Base-by-base conservation (phyloP, 2,888 invertebrate species). In the Blomia tropicalis region DNA sequence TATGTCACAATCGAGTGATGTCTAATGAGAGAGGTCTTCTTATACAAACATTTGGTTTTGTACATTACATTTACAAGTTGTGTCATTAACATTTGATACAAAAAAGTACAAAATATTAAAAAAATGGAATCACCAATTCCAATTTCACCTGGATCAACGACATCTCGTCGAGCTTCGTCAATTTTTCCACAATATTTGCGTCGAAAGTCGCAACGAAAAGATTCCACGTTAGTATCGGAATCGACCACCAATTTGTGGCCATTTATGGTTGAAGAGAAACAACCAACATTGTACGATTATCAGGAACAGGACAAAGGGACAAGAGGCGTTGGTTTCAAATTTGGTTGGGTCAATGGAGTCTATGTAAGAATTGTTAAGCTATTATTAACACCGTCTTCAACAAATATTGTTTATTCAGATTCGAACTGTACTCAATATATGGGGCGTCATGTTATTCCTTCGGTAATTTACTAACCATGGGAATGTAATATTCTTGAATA, bases 291-390 rank as follows among this genome's bases (percentile, higher is more conserved):
- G 36, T 62, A 17, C 17, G 58, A 43, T 17, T 62, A 62, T 27
- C 58, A 44, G 19, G 19, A 4, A 11, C 7, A n/a, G n/a, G n/a
- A n/a, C n/a, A 7, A 11, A 7, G 7, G 7, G 36, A 36, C 36
- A 7, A 36, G 19, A 4, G 17, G 14, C 29, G 17, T 11, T n/a
- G 41, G 30, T 29, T 47, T 63, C 23, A 63, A 65, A 32, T 65
- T 65, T n/a, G 65, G 65, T 14, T 65, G 65, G 65, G 43, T 65
- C 32, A 62, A 65, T 63, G 65, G 65, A 11, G 65, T 65, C 4
- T 65, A 62, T 41, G 62, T 62, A 25, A 58, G 62, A 58, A 7
- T 25, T 53, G 30, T 25, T 32, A 19, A 23, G 19, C 30, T 17
- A 1, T 22, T 59, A 19, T 53, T 43, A 43, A 43, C 22, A n/a